Evolutionary conservation across 2,113 vertebrate genomes (phyloP).

Genomic region (Xenus cinereus): DNA sequence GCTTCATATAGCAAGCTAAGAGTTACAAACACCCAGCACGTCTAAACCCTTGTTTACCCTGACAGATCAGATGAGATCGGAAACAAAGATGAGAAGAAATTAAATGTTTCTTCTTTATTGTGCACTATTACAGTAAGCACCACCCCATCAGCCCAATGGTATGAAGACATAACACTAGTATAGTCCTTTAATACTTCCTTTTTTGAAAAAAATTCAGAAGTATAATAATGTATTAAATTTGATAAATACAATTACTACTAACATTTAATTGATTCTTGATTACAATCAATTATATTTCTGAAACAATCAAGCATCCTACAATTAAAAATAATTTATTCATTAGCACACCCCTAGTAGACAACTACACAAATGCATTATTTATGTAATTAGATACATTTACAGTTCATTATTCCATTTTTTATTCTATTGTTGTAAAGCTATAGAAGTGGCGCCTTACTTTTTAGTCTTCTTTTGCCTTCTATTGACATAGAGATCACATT

Average conservation of each 20-base stretch:
- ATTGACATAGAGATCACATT: neutral
- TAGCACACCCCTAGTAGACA: constrained; percentile 72
- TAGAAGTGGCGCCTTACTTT: constrained; percentile 33
- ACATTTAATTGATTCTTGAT: constrained; percentile 81
- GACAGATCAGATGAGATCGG: neutral
- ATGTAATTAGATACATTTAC: constrained; percentile 78
- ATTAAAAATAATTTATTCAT: constrained; percentile 82
- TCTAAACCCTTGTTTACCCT: neutral
- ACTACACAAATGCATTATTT: constrained; percentile 82
- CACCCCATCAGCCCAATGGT: neutral
- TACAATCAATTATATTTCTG: constrained; percentile 79
- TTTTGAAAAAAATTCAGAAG: constrained; percentile 17
- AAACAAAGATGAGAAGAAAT: neutral
- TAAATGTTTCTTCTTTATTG: neutral
- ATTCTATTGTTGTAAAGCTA: constrained; percentile 69
- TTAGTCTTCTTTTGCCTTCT: constrained; percentile 27
- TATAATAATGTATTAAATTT: constrained; percentile 61
- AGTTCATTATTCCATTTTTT: constrained; percentile 69
- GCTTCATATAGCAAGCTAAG: neutral
- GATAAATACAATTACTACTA: constrained; percentile 74
- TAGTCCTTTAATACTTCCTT: neutral
- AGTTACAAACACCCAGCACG: neutral
- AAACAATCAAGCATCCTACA: constrained; percentile 77
- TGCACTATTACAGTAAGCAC: neutral
- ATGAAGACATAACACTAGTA: neutral